Conservation (phyloP, 2,797 vertebrate genomes). For the Adrianichthys oophorus region DNA sequence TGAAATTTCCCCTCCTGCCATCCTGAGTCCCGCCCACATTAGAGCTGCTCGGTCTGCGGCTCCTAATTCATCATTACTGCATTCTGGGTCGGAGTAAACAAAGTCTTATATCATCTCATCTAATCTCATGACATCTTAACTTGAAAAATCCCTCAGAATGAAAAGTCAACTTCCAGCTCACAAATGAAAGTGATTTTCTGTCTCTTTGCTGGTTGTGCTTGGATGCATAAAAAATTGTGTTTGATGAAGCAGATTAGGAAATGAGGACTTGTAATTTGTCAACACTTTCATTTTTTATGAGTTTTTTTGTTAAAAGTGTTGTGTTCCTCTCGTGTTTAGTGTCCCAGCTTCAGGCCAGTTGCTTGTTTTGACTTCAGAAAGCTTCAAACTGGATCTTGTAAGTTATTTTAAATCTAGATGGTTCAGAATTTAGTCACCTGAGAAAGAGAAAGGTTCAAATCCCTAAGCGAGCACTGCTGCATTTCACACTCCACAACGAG, state of each 20-base stretch:
- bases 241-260: constrained; percentile 29
- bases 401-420: constrained; percentile 31
- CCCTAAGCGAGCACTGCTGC: constrained; percentile 23
- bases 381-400: constrained; percentile 26
- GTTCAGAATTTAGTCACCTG: constrained; percentile 4
- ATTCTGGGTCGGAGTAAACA: constrained; percentile 39
- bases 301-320: constrained; percentile 33
- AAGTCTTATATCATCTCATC: constrained; percentile 23
- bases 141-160: not conserved
- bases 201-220: constrained; percentile 23
- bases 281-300: constrained; percentile 53
- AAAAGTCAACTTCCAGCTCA: constrained; percentile 16
- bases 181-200: constrained; percentile 24
- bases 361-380: constrained; percentile 26
- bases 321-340: constrained; percentile 26
- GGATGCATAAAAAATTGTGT: constrained; percentile 3
- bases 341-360: constrained; percentile 25
- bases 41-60: constrained; percentile 19
- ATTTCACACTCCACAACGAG: constrained; percentile 39
- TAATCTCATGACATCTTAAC: constrained; percentile 25
- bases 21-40: constrained; percentile 20
- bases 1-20: constrained; percentile 28
- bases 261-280: constrained; percentile 17
- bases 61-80: constrained; percentile 19
- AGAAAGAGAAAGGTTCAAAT: constrained; percentile 23